Base-by-base conservation (phyloP, 2,113 vertebrate genomes). In the Pomatorhinus ruficollis region DNA sequence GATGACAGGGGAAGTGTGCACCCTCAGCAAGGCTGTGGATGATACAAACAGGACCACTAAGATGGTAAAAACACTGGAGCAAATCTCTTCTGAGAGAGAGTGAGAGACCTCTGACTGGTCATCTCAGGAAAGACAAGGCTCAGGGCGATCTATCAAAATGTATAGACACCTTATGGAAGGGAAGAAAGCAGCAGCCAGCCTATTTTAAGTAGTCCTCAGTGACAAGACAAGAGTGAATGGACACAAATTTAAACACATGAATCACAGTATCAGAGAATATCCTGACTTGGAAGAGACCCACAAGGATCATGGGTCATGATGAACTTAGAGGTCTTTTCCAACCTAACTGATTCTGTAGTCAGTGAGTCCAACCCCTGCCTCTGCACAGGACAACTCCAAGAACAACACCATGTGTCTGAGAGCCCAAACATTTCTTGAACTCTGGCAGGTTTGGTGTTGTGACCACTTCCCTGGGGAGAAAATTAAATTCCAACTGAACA, bases 251-350 rank as follows among this genome's bases (percentile, higher is more conserved):
- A 84, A 81, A 77, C 21, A 49, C 14, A 56, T 5, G 5, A 49
- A 42, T 42, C 18, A 31, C 7, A 47, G 17, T 15, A 35, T 61
- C 47, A 69, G 42, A 63, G n/a, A 49, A 33, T 49, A 27, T 27
- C 35, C 25, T 20, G 35, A 61, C 31, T 4, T 49, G 31, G 25
- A 63, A 61, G 12, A 5, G 12, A 69, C 15, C 35, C 10, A 47
- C 47, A 47, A 42, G 30, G n/a, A 49, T 54, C 40, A 69, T 6
- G 5, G n/a, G 21, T 54, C 40, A 31, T 0, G 0, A 54, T 47
- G 16, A 47, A 6, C 45, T 61, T 4, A 47, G 25, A 40, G 7
- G 15, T 56, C 15, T 70, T 83, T 61, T 77, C 35, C 56, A 70
- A 9, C 21, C 25, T 33, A 54, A 83, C 31, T 28, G 14, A 42